phyloP scores from a whole-genome alignment of 2,797 vertebrate genomes.

The Agapornis canus region DNA sequence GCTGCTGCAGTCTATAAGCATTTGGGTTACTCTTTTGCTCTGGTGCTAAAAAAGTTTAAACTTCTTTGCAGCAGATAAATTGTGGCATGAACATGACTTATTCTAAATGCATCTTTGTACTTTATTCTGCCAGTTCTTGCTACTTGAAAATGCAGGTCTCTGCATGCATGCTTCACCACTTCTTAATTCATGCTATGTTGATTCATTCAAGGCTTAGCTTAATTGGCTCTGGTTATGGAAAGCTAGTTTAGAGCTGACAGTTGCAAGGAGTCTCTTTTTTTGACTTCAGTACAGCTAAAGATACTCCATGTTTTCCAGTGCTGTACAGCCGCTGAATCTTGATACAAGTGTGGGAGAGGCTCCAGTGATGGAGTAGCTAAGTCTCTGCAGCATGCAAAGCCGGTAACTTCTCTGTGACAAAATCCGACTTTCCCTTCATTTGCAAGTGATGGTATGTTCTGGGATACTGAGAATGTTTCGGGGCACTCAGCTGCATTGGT shows the following conservation, averaged over 20 bases:
- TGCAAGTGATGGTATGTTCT: background rate
- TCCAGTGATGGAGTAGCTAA: background rate
- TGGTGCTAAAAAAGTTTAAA: background rate
- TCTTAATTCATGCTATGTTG: conserved; percentile 22
- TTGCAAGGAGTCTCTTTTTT: background rate
- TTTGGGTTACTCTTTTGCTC: background rate
- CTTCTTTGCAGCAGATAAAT: background rate
- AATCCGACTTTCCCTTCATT: background rate
- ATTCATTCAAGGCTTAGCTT: conserved; percentile 18
- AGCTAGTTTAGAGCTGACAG: background rate
- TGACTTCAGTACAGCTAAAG: background rate
- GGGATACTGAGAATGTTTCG: background rate
- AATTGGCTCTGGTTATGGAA: conserved; percentile 19
- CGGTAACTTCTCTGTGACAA: background rate
- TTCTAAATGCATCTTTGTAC: background rate
- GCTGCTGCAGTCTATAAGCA: background rate
- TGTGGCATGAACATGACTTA: background rate
- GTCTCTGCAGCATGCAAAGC: background rate
- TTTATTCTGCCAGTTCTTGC: conserved; percentile 22
- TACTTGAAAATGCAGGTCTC: conserved; percentile 48
- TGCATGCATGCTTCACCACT: conserved; percentile 35
- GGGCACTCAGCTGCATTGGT: background rate
- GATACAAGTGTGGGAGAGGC: background rate
- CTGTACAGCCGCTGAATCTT: background rate
- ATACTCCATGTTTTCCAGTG: background rate